phyloP scores from a whole-genome alignment of 1,140 invertebrate species.

The Rhizoglyphus robini region DNA sequence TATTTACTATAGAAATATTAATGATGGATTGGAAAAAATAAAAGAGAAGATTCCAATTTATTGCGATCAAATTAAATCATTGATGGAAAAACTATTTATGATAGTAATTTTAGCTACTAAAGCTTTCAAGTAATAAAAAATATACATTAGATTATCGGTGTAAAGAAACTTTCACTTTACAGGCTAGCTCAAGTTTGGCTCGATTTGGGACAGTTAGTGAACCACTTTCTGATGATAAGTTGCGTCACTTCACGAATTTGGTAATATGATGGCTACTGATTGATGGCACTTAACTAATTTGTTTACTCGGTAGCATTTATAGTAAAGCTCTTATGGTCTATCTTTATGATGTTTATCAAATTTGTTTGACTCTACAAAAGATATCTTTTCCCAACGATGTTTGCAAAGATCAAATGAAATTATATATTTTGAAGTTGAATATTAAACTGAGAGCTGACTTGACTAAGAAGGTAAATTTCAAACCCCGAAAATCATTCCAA shows the following conservation, averaged over 20 bases:
- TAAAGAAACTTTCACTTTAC: not conserved
- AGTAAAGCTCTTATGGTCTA: conserved; percentile 17
- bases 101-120: not conserved
- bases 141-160: no score
- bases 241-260: conserved; percentile 9
- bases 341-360: conserved; percentile 13
- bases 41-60: no score
- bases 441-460: no score
- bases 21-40: no score
- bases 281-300: not conserved
- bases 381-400: not conserved
- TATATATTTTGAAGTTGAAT: not conserved
- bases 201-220: conserved; percentile 15
- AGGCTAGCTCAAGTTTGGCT: conserved; percentile 14
- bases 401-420: not conserved
- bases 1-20: no score
- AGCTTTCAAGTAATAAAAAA: not conserved
- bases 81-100: not conserved
- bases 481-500: no score
- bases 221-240: conserved; percentile 18
- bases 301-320: not conserved
- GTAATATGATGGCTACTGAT: not conserved
- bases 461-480: no score
- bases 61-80: not conserved
- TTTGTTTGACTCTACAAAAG: not conserved